Conservation (phyloP, 2,113 vertebrate species). For the Lutjanus erythropterus region DNA sequence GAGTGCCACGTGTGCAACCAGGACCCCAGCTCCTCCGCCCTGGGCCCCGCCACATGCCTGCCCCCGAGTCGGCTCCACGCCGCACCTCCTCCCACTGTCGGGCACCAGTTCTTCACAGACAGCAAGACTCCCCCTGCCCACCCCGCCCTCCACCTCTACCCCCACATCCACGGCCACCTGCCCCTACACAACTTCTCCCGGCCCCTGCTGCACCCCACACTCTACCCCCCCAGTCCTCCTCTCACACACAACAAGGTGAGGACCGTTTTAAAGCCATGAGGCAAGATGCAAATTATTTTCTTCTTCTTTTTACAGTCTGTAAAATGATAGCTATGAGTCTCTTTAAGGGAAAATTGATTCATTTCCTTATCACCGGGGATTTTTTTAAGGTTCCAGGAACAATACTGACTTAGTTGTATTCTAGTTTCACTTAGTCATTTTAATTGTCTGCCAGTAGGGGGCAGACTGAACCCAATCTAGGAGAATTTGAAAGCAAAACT, state of each 20-base stretch:
- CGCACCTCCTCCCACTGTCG: slow-evolving; percentile 71
- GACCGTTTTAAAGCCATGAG: background rate
- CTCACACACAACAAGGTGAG: slow-evolving; percentile 97
- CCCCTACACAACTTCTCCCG: slow-evolving; percentile 95
- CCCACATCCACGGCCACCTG: slow-evolving; percentile 97
- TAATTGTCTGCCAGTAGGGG: slow-evolving; percentile 68
- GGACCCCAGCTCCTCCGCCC: slow-evolving; percentile 88
- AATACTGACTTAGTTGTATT: slow-evolving; percentile 39
- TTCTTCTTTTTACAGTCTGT: background rate
- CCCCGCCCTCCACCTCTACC: slow-evolving; percentile 96
- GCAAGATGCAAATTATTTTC: background rate
- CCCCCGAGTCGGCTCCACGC: slow-evolving; percentile 89
- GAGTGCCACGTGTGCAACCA: slow-evolving; percentile 98
- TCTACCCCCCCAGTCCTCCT: slow-evolving; percentile 93
- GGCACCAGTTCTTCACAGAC: slow-evolving; percentile 96
- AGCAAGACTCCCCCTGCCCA: slow-evolving; percentile 92
- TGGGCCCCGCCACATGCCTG: slow-evolving; percentile 86
- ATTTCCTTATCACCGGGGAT: slow-evolving; percentile 56
- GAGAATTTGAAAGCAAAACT: background rate
- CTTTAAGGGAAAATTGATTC: slow-evolving; percentile 42
- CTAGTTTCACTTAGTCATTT: slow-evolving; percentile 47
- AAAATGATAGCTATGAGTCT: background rate
- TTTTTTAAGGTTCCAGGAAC: slow-evolving; percentile 69
- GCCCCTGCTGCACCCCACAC: slow-evolving; percentile 93
- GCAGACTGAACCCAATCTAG: slow-evolving; percentile 28